Base-by-base conservation (phyloP, 2,797 vertebrate species). In the Aplochiton taeniatus region DNA sequence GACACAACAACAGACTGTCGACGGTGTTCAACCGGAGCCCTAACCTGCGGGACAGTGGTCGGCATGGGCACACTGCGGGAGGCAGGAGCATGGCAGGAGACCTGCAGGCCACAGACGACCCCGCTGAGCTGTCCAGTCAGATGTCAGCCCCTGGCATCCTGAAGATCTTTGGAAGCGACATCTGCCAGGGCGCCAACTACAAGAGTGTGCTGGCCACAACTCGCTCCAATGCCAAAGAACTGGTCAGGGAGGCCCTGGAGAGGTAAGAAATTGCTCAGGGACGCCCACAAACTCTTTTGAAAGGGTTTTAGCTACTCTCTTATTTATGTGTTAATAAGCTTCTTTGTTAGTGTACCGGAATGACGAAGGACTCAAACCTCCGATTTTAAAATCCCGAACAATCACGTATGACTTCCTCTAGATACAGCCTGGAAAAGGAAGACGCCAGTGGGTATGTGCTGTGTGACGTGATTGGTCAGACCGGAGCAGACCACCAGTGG, bases 181-280 rank as follows among this genome's bases (percentile, higher is more conserved):
- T 94, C 73, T 92, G 92, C 54, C 86, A 92, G 11, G 93, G 92
- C 45, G 80, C 93, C 20, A 88, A 93, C 78, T 94, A 94, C 65
- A 94, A 94, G 82, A 94, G 93, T 0, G 93, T 94, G 69, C 71
- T 94, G 74, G 92, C 93, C 70, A 93, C 92, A 14, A 84, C 80
- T 9, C 87, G 86, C 66, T 94, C 93, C 75, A 89, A 75, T 1
- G 90, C 93, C 1, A 91, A 87, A 72, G 90, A 93, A 18, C 88
- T 93, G 74, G 88, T 93, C 68, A 92, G 90, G 76, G 92, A 94
- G 74, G 92, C 93, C 6, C 62, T 94, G 57, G 92, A 92, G 69
- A 91, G 93, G 93, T 92, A 76, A 85, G 78, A n/a, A 31, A 31
- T 31, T 31, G 16, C 12, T 11, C 16, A 56, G 54, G 54, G 54